Evolutionary conservation across 1,140 invertebrate species (phyloP), one percentile per base, ranked within the genome.

Genomic region (Parapsyche elsis): DNA sequence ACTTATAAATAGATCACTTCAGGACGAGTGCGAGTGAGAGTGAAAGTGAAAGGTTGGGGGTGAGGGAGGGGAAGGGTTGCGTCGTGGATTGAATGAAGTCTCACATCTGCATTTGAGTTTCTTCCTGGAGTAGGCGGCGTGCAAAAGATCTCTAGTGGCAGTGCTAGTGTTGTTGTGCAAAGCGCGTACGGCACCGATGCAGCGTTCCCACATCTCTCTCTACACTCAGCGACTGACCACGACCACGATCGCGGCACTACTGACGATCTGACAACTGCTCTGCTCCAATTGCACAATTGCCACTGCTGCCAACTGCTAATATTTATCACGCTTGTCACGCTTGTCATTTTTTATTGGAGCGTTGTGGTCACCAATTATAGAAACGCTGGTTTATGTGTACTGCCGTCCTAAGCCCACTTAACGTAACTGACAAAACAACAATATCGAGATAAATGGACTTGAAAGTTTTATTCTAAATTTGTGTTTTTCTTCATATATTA

Each of bases 21-120:
- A n/a, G n/a, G n/a, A n/a, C n/a, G n/a, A n/a, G n/a, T n/a, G n/a
- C 5, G 61, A 12, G 49, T 10, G 49, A 53, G 19, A 16, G 5
- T 1, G 21, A 16, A 24, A 5, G 12, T 7, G 61, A 2, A 12
- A 23, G 21, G 21, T 10, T 1, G 53, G 53, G 10, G 21, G 21
- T 21, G 61, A 12, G 21, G 16, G 10, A 23, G 24, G 4, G 61
- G 12, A 30, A 5, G 12, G 19, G 61, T 7, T 16, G 59, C n/a
- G 21, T 70, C 10, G 23, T 70, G 24, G 16, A 67, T n/a, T n/a
- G 64, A 57, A 81, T 61, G 73, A 44, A 71, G 80, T 87, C 89
- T 88, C 85, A 90, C 89, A 90, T 85, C 86, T 86, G 84, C 88
- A 90, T 86, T 90, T 90, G 67, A 88, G 83, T 83, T 88, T 89